Percentiles rank a stretch among this genome's conserved stretches.
Evolutionary conservation across 2,113 vertebrate species (phyloP).

Genomic region (Trachemys scripta): DNA sequence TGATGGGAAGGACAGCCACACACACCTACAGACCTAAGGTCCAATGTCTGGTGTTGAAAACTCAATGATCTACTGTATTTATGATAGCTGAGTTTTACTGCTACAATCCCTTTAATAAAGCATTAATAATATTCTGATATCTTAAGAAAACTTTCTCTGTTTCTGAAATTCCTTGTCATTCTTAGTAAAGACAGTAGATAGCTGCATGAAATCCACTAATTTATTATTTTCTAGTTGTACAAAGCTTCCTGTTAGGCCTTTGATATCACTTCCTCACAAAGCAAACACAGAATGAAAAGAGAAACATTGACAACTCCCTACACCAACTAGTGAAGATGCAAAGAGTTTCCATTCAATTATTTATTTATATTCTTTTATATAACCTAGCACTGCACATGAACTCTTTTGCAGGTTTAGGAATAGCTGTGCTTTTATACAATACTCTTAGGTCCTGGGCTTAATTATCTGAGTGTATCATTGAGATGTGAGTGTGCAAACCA

Average conservation of each 20-base stretch:
- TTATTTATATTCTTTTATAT: neutral
- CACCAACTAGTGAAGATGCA: neutral
- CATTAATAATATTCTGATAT: neutral
- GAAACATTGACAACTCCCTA: neutral
- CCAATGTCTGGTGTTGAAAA: conserved; percentile 26
- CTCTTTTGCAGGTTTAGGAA: fast-evolving
- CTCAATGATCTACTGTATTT: neutral
- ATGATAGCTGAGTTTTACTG: neutral
- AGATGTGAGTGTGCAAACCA: neutral
- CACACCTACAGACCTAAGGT: neutral
- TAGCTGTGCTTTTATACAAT: neutral
- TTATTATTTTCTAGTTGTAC: neutral
- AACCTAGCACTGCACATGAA: neutral
- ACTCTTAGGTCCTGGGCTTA: neutral
- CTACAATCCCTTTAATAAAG: neutral
- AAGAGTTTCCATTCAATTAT: neutral
- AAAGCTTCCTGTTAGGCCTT: neutral
- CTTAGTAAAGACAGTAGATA: neutral
- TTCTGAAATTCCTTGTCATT: neutral
- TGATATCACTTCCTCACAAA: neutral
- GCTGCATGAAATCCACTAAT: neutral
- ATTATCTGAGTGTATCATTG: neutral
- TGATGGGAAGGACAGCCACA: too few species aligned
- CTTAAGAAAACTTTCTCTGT: neutral
- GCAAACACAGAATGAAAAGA: neutral